These are phyloP conservation scores for Erpornis zantholeuca DNA, from an alignment of 2,113 vertebrate genomes.

Conservation along the genomic window DNA sequence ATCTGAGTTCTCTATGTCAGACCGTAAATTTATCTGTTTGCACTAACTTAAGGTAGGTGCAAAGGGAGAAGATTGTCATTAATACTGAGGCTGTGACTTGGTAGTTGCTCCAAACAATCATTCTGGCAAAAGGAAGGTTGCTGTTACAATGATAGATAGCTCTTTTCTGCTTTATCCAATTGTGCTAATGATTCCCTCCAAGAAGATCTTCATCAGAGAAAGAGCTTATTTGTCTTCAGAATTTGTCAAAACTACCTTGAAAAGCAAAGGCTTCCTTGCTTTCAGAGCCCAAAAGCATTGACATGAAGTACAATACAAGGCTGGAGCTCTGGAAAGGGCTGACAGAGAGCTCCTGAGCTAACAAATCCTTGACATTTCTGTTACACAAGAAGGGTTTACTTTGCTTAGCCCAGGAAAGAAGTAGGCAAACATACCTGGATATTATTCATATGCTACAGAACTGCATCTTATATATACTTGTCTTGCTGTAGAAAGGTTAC, in stretches of 20 bases:
- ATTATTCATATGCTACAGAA: not conserved
- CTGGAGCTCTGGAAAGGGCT: not conserved
- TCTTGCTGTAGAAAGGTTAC: not conserved
- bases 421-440: not conserved
- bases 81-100: not conserved
- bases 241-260: not conserved
- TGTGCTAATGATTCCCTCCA: not conserved
- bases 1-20: not conserved
- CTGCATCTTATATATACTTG: not conserved
- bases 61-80: not conserved
- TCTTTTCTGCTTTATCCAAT: not conserved
- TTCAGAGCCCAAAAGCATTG: not conserved
- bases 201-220: not conserved
- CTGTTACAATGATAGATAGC: not conserved
- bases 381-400: not conserved
- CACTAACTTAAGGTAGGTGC: not conserved
- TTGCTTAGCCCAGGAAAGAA: not conserved
- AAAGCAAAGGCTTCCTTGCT: not conserved
- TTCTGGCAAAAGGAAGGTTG: not conserved
- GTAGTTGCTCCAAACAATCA: accelerated
- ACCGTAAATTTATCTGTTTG: not conserved
- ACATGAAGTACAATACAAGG: not conserved
- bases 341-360: not conserved
- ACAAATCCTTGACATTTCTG: constrained; percentile 1
- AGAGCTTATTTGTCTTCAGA: not conserved